A percentile compares a stretch with the other conserved stretches of the same genome.
These are phyloP conservation scores for Drosophila orena DNA, from an alignment of 1,140 invertebrate species.

Conservation along the genomic window DNA sequence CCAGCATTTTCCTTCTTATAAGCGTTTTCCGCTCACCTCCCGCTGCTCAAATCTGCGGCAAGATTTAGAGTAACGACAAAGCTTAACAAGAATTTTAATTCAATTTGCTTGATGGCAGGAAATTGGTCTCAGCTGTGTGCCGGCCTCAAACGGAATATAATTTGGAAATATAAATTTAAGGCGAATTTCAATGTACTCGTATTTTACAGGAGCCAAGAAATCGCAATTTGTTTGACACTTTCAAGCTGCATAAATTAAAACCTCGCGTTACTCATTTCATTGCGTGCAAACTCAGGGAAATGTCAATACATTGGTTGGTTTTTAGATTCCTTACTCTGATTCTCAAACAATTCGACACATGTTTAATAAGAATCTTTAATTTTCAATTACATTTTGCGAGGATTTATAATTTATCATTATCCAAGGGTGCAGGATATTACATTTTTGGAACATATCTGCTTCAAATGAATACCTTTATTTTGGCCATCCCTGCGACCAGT, in stretches of 20 bases:
- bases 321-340: too few species aligned
- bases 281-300: too few species aligned
- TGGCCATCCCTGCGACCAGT: conserved; percentile 5
- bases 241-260: too few species aligned
- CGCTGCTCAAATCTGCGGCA: conserved; percentile 14
- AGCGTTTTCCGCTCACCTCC: conserved; percentile 19
- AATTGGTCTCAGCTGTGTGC: conserved; percentile 25
- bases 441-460: background rate
- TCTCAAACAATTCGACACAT: too few species aligned
- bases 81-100: conserved; percentile 48
- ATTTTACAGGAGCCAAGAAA: background rate
- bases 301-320: too few species aligned
- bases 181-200: conserved; percentile 19
- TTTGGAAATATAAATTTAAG: conserved; percentile 30
- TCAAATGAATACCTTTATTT: background rate
- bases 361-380: too few species aligned
- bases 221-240: too few species aligned
- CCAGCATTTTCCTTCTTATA: conserved; percentile 22
- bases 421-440: too few species aligned
- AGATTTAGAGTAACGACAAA: conserved; percentile 50
- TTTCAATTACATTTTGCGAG: too few species aligned
- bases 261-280: too few species aligned
- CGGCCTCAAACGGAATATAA: conserved; percentile 16
- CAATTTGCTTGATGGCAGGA: conserved; percentile 45
- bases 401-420: too few species aligned